Evolutionary conservation across 2,797 vertebrate genomes (phyloP), one percentile per base, ranked within the genome.

Genomic region (Tenualosa thibaudeaui): DNA sequence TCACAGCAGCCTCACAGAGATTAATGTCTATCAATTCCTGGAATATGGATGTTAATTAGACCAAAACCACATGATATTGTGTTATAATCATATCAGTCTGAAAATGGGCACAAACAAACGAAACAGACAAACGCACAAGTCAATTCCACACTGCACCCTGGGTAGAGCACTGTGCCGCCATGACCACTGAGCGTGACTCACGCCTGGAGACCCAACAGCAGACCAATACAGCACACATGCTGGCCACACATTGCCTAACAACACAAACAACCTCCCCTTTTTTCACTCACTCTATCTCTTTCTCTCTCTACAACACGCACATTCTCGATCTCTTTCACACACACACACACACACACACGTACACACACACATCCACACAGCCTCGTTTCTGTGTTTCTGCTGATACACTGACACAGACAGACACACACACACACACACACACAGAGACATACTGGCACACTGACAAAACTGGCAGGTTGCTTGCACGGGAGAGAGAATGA

Each of bases 401-500:
- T 78, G 71, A 78, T 31, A 53, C 62, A 51, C 56, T 78, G 71
- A 46, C 71, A 78, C 24, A 49, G 4, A 4, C 26, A 68, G 15
- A 78, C 71, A 78, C 37, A 43, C 22, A 81, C 84, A 84, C 26
- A 68, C 37, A 78, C 71, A 78, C 37, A 43, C 22, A 81, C 84
- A 84, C 86, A 58, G 84, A 83, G 81, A 82, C 83, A 84, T 75
- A 85, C 81, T 86, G 82, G 82, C 81, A 83, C 82, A 58, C 84
- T 86, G 81, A 89, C 81, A 84, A 54, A 62, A 54, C 15, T 62
- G 22, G 58, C 58, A 62, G 22, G 58, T 62, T 62, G 58, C 58
- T n/a, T n/a, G 58, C n/a, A n/a, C n/a, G 58, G 88, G 86, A 85
- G 85, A 90, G 93, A 88, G 84, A 68, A 90, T 92, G 90, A 84